Evolutionary conservation across 2,113 vertebrate species (phyloP), one percentile per base, ranked within the genome.

Genomic region (Cephalopholis sonnerati): DNA sequence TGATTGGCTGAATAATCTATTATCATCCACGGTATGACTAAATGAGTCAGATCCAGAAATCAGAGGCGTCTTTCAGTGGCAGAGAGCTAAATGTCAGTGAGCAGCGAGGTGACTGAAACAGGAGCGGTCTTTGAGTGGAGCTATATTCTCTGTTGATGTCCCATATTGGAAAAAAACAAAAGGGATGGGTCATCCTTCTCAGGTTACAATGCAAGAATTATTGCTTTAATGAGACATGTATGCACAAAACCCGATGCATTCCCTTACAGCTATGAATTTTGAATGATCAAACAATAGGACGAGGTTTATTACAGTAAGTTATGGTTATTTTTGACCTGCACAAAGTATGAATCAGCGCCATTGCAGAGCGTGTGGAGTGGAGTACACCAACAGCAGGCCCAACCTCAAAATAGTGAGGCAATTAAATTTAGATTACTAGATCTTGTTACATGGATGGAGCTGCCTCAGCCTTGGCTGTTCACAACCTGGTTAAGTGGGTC

Each of bases 131-230:
- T 36, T 64, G 67, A 87, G 64, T 55, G 75, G 48, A 75, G 79
- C 84, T 50, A 27, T 79, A 59, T 74, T 61, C 72, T 69, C 67
- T 92, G 87, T 86, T 91, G 68, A 89, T 90, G 87, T 91, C 77
- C 84, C 84, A 89, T 65, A 87, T 86, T 88, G 76, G 65, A 10
- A 62, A 89, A 75, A 73, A 70, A 81, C 79, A 87, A 91, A 91
- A 93, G 90, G 91, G 92, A 93, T 93, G 90, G 93, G 90, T 95
- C 89, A 87, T 36, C 29, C 75, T 73, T 75, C 93, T 95, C 93
- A 22, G 71, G 83, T 94, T 95, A 90, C 93, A 91, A 20, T 79
- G 57, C 77, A 78, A 78, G 48, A 77, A 12, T 65, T 78, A n/a
- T 59, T 55, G 41, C 24, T 77, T 55, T 77, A 48, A 57, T 68